Evolutionary conservation across 2,797 vertebrate species (phyloP), one percentile per base, ranked within the genome.

Genomic region (Chlorospingus semifuscus): DNA sequence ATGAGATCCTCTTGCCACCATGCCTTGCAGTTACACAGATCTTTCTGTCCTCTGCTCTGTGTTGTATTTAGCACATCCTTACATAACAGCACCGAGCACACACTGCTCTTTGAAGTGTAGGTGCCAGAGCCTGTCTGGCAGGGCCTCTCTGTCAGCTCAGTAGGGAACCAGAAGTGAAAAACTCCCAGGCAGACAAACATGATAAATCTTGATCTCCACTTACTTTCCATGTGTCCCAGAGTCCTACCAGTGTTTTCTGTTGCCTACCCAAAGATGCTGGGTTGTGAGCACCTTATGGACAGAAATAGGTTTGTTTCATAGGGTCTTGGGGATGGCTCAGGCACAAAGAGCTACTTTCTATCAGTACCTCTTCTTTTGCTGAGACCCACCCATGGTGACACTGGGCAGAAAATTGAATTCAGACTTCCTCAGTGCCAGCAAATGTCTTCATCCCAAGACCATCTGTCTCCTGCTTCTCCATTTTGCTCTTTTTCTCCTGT

Each of bases 391-490:
- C 22, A 1, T 60, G 52, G 42, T 41, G 36, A 44, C 65, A 34
- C 23, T 6, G 39, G 46, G 61, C 55, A 83, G 42, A 90, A 89
- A 53, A 83, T n/a, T 63, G 74, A 89, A 42, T 80, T 85, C 59
- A 68, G 64, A 36, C 49, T 42, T 92, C 34, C 23, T 11, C 44
- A 77, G 78, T 83, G 74, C 86, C 70, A 92, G 64, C 52, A 87
- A 82, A 70, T 84, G 52, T 84, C 83, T 92, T 93, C 86, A 83
- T 95, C 63, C 83, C 53, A 70, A 68, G 71, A 52, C 90, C 83
- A 81, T 93, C 91, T 92, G 82, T 89, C 76, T 87, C 39, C 72
- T 85, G 16, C 72, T 87, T 93, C 56, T 29, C 50, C 16, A 53
- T 89, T 92, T 87, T 88, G 65, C 39, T 80, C 47, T 90, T 81